Conservation (phyloP, 2,797 vertebrate genomes). For the Phoeniculus purpureus region DNA sequence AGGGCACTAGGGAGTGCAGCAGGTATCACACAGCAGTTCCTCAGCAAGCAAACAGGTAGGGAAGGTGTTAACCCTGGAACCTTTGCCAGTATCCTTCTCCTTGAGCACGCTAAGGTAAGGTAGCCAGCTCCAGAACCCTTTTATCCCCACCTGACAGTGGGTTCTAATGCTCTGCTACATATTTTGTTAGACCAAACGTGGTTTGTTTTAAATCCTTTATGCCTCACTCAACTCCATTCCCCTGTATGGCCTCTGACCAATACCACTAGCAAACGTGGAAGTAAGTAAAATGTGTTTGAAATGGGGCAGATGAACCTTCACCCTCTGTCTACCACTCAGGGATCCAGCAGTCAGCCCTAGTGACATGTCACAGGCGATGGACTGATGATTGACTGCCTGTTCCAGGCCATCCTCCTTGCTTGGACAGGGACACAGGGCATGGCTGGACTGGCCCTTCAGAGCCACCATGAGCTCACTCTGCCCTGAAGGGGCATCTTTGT, state of each 20-base stretch:
- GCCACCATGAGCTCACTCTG: not conserved
- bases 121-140: not conserved
- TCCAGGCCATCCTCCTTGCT: not conserved
- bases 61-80: not conserved
- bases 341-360: not conserved
- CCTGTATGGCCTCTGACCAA: not conserved
- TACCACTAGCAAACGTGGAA: not conserved
- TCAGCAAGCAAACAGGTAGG: not conserved
- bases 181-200: not conserved
- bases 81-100: not conserved
- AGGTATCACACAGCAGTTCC: not conserved
- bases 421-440: not conserved
- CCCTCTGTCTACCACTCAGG: not conserved
- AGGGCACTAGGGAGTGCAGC: not conserved
- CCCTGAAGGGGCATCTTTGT: not conserved
- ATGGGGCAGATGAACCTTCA: not conserved
- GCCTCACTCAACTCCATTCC: not conserved
- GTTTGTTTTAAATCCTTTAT: not conserved
- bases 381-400: not conserved
- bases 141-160: not conserved
- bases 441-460: not conserved
- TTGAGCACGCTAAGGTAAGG: fast-evolving
- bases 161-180: not conserved
- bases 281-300: not conserved
- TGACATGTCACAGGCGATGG: not conserved